Conservation (phyloP, 2,888 invertebrate species). For the Pomacea canaliculata region DNA sequence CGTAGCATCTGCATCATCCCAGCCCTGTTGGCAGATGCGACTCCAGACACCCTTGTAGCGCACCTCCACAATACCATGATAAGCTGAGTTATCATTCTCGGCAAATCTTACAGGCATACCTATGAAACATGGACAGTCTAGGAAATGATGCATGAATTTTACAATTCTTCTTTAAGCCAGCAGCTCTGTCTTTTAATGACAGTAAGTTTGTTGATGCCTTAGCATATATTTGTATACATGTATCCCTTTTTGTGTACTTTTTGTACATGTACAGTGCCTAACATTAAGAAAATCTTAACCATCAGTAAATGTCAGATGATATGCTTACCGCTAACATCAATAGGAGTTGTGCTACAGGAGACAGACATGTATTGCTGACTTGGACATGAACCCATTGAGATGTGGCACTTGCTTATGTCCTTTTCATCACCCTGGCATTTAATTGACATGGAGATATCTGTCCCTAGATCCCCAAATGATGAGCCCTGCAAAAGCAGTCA, state of each 20-base stretch:
- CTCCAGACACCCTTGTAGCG: slow-evolving; percentile 80
- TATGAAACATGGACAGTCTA: slow-evolving; percentile 1
- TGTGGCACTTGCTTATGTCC: slow-evolving; percentile 44
- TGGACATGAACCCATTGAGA: slow-evolving; percentile 38
- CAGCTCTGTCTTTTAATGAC: too few species aligned
- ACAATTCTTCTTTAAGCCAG: too few species aligned
- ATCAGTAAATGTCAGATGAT: not conserved
- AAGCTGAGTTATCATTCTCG: slow-evolving; percentile 20
- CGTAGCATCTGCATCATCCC: slow-evolving; percentile 78
- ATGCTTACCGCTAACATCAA: slow-evolving; percentile 41
- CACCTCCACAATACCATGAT: slow-evolving; percentile 74
- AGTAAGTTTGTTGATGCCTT: too few species aligned
- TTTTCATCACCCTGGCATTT: slow-evolving; percentile 71
- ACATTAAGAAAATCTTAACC: not conserved
- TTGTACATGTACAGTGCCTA: too few species aligned
- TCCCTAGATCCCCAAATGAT: slow-evolving; percentile 48
- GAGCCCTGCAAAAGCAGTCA: slow-evolving; percentile 39
- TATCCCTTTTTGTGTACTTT: too few species aligned
- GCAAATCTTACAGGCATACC: slow-evolving; percentile 20
- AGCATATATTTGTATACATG: too few species aligned
- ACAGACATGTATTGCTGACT: slow-evolving; percentile 48
- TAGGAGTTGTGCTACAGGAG: slow-evolving; percentile 45
- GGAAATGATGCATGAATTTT: not conserved
- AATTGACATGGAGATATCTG: slow-evolving; percentile 44
- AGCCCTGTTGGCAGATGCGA: slow-evolving; percentile 81